A percentile compares a stretch with the other conserved stretches of the same genome.
Evolutionary conservation across 37 sponge, comb jelly and placozoan genomes (phyloP).

Genomic region (Haliclona indistincta): DNA sequence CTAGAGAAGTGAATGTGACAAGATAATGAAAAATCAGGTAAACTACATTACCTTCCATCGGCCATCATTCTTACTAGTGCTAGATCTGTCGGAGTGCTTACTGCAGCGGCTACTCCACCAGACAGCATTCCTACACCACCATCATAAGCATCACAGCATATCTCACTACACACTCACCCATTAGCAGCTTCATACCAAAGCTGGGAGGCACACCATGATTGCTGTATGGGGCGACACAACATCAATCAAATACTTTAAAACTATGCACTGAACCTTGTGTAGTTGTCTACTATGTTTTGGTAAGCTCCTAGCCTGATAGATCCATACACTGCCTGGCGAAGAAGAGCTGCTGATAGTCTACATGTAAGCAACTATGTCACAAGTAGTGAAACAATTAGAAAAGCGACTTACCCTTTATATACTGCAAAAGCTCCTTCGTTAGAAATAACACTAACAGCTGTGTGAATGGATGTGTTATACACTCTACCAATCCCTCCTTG

Average conservation of each 20-base stretch:
- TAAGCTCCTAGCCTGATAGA: slow-evolving; percentile 90
- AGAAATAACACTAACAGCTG: slow-evolving; percentile 48
- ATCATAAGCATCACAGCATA: background rate
- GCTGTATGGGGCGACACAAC: too few relatives aligned
- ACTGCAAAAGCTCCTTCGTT: slow-evolving; percentile 80
- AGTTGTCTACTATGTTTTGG: slow-evolving; percentile 74
- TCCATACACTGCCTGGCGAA: slow-evolving; percentile 94
- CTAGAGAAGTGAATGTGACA: too few relatives aligned
- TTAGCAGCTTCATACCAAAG: slow-evolving; percentile 33
- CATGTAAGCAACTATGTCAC: too few relatives aligned
- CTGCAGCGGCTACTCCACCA: slow-evolving; percentile 78
- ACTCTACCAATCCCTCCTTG: slow-evolving; percentile 55
- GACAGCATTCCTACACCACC: slow-evolving; percentile 55
- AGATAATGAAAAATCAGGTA: too few relatives aligned
- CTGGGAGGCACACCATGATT: slow-evolving; percentile 69
- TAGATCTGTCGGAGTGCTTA: slow-evolving; percentile 89
- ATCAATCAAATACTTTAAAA: too few relatives aligned
- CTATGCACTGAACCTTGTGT: too few relatives aligned
- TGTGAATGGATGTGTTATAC: slow-evolving; percentile 75
- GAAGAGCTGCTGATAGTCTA: slow-evolving; percentile 90
- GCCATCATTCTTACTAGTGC: slow-evolving; percentile 89
- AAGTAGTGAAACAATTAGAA: background rate
- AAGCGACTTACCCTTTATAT: slow-evolving; percentile 82
- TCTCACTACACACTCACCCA: slow-evolving; percentile 41
- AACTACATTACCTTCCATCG: slow-evolving; percentile 81